Percentiles rank a stretch among this genome's conserved stretches.
phyloP scores from a whole-genome alignment of 2,113 vertebrate genomes.

The Ariopsis seemanni region DNA sequence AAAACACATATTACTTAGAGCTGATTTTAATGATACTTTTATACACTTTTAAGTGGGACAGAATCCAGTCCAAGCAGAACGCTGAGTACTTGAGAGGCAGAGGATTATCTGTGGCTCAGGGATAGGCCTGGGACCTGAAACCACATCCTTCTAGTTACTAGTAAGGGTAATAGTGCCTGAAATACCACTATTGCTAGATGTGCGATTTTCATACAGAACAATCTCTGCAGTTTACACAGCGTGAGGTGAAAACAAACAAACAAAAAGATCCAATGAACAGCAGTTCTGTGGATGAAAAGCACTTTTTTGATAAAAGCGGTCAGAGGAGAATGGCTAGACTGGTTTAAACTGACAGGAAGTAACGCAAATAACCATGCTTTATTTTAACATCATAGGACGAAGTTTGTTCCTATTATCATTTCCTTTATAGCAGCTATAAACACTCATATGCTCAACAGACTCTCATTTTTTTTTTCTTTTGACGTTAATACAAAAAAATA shows the following conservation, averaged over 20 bases:
- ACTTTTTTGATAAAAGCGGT: background rate
- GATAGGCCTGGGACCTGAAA: background rate
- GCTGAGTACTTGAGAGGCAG: background rate
- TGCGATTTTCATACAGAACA: no score
- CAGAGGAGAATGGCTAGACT: background rate
- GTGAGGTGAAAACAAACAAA: no score
- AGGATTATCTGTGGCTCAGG: background rate
- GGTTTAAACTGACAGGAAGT: background rate
- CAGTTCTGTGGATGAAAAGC: no score
- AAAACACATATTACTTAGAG: conserved; percentile 37
- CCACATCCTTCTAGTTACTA: background rate
- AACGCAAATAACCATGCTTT: background rate
- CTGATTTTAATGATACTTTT: conserved; percentile 23
- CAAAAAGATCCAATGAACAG: no score
- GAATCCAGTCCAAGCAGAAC: background rate
- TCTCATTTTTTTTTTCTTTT: background rate
- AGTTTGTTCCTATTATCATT: background rate
- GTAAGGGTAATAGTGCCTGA: background rate
- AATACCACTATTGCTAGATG: background rate
- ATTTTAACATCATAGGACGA: background rate
- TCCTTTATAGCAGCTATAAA: background rate
- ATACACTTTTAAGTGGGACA: conserved; percentile 5
- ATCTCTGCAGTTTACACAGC: no score
- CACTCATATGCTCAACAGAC: background rate
- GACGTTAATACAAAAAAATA: background rate